phyloP scores from a whole-genome alignment of 2,113 vertebrate genomes.

The Archilochus colubris region DNA sequence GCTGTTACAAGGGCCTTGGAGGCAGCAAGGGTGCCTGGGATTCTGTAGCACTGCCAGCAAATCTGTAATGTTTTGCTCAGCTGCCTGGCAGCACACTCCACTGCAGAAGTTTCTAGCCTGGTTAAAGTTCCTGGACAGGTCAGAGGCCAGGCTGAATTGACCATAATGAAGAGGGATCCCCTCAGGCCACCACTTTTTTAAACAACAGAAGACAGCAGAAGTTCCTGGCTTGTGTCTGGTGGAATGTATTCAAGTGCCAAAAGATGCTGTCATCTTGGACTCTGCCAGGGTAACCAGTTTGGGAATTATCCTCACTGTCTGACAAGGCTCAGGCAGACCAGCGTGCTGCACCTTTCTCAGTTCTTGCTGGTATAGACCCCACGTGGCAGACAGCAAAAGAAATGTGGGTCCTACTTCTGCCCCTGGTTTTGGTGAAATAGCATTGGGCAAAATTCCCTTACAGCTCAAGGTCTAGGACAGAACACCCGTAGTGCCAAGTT shows the following conservation, averaged over 20 bases:
- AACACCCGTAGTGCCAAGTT: background rate
- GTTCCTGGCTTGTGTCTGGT: background rate
- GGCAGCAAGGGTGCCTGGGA: background rate
- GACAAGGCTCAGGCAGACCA: background rate
- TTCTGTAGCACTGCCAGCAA: slow-evolving; percentile 23
- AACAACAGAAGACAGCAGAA: background rate
- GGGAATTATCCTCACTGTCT: background rate
- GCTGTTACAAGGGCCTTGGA: slow-evolving; percentile 10
- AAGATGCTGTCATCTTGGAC: background rate
- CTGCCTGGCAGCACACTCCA: slow-evolving; percentile 2
- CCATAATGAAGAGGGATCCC: background rate
- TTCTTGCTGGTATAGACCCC: background rate
- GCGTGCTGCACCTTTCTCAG: background rate
- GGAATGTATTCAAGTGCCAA: background rate
- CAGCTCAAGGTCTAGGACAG: background rate
- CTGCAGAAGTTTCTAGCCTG: background rate
- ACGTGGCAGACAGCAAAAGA: background rate
- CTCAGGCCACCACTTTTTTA: background rate
- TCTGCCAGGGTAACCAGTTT: background rate
- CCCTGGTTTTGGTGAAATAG: background rate
- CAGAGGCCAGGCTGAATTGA: background rate
- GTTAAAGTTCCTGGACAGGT: slow-evolving; percentile 35
- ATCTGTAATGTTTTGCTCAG: slow-evolving; percentile 12
- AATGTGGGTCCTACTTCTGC: background rate
- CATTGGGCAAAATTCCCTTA: background rate